phyloP scores from a whole-genome alignment of 1,140 invertebrate species.

The Musca vetustissima region DNA sequence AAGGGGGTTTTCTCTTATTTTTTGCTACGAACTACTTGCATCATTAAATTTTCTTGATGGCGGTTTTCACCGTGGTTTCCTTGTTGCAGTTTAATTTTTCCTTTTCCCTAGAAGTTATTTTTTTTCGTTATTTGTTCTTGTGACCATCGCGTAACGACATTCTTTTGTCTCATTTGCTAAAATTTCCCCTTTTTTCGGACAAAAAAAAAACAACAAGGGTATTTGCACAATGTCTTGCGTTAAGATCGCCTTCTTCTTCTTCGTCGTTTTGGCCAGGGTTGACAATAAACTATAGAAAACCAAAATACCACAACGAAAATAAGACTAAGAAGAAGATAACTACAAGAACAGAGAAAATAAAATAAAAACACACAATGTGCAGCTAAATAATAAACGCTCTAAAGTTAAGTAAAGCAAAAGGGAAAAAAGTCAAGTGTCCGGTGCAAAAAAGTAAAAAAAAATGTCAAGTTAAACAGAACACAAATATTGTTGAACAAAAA shows the following conservation, averaged over 20 bases:
- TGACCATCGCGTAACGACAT: neutral
- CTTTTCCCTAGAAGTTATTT: neutral
- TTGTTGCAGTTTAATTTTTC: neutral
- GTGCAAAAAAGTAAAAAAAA: no score
- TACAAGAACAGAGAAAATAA: neutral
- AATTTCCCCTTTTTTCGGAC: no score
- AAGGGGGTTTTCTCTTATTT: neutral
- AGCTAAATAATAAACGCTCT: no score
- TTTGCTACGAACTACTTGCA: neutral
- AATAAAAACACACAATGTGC: no score
- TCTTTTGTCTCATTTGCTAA: neutral
- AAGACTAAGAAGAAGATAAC: neutral
- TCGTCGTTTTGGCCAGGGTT: neutral
- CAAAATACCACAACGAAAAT: slow-evolving; percentile 6
- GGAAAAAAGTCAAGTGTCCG: no score
- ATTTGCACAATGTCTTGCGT: neutral
- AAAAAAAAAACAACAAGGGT: neutral
- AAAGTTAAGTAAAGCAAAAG: no score
- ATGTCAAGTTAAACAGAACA: no score
- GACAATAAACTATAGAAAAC: slow-evolving; percentile 18
- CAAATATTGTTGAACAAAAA: no score
- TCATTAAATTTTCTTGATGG: neutral
- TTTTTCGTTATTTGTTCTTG: neutral
- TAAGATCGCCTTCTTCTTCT: neutral
- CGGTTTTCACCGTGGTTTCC: neutral